phyloP scores from a whole-genome alignment of 2,888 invertebrate genomes.

The Thyatira batis region DNA sequence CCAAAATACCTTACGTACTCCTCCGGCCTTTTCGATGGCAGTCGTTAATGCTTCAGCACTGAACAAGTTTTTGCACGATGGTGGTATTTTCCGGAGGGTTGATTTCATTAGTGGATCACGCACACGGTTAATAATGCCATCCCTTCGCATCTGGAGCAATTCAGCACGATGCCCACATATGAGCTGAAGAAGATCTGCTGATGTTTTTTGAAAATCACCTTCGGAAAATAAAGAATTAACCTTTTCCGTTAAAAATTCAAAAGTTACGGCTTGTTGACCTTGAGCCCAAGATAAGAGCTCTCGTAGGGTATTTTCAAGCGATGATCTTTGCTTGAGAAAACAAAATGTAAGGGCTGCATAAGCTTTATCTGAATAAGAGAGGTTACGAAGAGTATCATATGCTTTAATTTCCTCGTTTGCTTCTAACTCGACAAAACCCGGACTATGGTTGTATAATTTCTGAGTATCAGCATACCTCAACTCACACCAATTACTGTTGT shows the following conservation, averaged over 20 bases:
- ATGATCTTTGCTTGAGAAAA: constrained; percentile 21
- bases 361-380: constrained; percentile 19
- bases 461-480: too few species aligned
- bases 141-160: constrained; percentile 16
- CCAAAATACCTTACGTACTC: constrained; percentile 23
- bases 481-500: too few species aligned
- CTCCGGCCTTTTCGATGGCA: constrained; percentile 22
- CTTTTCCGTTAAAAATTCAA: constrained; percentile 4
- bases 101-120: constrained; percentile 17
- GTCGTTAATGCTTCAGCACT: constrained; percentile 15
- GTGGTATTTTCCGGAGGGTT: constrained; percentile 11
- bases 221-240: constrained; percentile 5
- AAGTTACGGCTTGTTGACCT: too few species aligned
- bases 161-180: constrained; percentile 11
- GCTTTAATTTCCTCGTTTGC: constrained; percentile 22
- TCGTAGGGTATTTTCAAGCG: constrained; percentile 17
- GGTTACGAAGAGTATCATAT: constrained; percentile 18
- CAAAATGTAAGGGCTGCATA: constrained; percentile 23
- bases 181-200: constrained; percentile 17
- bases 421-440: too few species aligned
- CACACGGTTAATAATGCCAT: constrained; percentile 9
- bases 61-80: constrained; percentile 10
- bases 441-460: too few species aligned
- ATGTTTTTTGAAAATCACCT: constrained; percentile 13
- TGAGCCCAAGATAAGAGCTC: too few species aligned